Evolutionary conservation across 1,140 invertebrate species (phyloP), one percentile per base, ranked within the genome.

Genomic region (Pseudobourletiella spinata): DNA sequence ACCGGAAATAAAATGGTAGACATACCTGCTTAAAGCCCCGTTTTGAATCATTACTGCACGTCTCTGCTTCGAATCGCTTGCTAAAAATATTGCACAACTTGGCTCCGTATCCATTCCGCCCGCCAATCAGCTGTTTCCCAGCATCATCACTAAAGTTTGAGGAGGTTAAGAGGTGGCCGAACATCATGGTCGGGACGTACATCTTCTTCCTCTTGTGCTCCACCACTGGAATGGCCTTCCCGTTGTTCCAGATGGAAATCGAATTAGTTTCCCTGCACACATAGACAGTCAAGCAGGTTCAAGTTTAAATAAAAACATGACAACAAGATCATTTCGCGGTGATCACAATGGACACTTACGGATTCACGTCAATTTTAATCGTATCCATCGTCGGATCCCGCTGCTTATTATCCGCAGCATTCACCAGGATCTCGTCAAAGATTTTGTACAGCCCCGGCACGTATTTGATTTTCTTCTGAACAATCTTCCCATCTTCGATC

Each of bases 31-130:
- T 96, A 71, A 99, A 97, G 70, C 79, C 80, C 75, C 86, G 87
- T 64, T 86, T 88, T 70, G 88, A 93, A 72, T 98, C 87, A 71
- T 84, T 87, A 2, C 82, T 86, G 2, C 89, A 86, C 24, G 97
- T 99, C 80, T 99, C 96, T 4, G 99, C 87, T 4, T 85, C 89
- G 74, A 99, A 99, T 73, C 93, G 93, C 14, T 81, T 92, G 71
- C 92, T 97, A 78, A 99, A 99, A 65, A 99, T 97, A 75, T 99
- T 99, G 75, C 96, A 99, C 4, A 99, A 79, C 77, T 99, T 99
- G 1, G 97, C 97, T 76, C 97, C 97, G 76, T 95, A 99, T 66
- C 97, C 97, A 75, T 99, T 99, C 71, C 97, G 82, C 66, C 97
- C 97, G 73, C 96, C 95, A 30, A 90, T 93, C 4, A 92, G 89